A percentile compares a stretch with the other conserved stretches of the same genome.
Evolutionary conservation across 2,113 vertebrate species (phyloP).

Genomic region (Vulpes vulpes): DNA sequence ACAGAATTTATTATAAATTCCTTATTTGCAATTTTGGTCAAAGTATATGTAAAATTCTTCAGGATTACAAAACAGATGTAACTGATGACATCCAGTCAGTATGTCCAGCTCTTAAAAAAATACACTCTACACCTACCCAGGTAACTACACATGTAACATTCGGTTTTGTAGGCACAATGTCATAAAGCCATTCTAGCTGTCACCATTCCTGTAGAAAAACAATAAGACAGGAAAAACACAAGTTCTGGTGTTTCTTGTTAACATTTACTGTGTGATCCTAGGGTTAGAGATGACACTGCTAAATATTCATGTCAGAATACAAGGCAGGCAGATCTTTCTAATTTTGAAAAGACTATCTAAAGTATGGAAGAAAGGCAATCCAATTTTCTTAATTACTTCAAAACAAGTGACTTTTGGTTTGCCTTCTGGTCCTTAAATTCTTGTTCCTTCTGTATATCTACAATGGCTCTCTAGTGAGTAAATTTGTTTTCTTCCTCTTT

Average conservation of each 20-base stretch:
- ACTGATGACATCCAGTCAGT: slow-evolving; percentile 68
- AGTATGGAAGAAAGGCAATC: background rate
- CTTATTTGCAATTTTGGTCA: slow-evolving; percentile 64
- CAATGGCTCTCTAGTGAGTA: background rate
- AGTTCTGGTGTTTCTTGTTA: slow-evolving; percentile 84
- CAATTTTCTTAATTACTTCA: slow-evolving; percentile 23
- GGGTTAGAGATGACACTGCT: slow-evolving; percentile 66
- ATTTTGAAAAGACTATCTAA: slow-evolving; percentile 62
- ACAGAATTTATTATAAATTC: slow-evolving; percentile 56
- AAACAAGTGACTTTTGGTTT: slow-evolving; percentile 22
- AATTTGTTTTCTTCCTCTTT: background rate
- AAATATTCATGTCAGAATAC: slow-evolving; percentile 73
- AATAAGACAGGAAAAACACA: slow-evolving; percentile 71
- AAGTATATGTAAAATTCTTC: slow-evolving; percentile 58
- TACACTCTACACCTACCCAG: slow-evolving; percentile 42
- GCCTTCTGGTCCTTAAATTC: background rate
- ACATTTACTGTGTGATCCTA: slow-evolving; percentile 75
- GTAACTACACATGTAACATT: slow-evolving; percentile 77
- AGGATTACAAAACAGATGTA: slow-evolving; percentile 48
- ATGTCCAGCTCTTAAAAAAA: slow-evolving; percentile 67
- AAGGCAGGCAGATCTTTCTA: slow-evolving; percentile 49
- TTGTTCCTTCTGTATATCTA: background rate
- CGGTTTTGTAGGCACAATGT: slow-evolving; percentile 75
- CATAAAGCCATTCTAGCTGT: slow-evolving; percentile 80
- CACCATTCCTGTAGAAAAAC: slow-evolving; percentile 77